Evolutionary conservation across 2,888 invertebrate species (phyloP).

Genomic region (Eupithecia centaureata): DNA sequence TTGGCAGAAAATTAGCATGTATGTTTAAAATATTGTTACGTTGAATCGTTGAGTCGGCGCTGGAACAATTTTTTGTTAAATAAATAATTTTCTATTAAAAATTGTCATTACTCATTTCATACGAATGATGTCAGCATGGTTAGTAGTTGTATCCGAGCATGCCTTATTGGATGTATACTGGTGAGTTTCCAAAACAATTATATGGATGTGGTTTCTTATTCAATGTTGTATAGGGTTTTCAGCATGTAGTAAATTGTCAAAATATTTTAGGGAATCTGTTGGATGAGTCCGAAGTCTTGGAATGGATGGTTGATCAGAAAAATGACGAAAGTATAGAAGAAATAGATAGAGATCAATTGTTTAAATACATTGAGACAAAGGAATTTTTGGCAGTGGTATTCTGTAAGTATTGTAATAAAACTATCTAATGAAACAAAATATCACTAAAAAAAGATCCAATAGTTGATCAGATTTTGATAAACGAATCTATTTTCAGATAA

Average conservation of each 20-base stretch:
- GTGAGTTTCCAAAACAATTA: conserved; percentile 76
- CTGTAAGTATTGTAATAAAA: conserved; percentile 87
- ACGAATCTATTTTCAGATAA: conserved; percentile 82
- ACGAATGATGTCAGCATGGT: conserved; percentile 83
- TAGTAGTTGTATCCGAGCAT: conserved; percentile 80
- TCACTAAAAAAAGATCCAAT: neutral
- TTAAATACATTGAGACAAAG: conserved; percentile 93
- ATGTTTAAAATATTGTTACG: conserved; percentile 79
- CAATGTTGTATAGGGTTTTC: conserved; percentile 57
- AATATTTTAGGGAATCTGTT: conserved; percentile 80
- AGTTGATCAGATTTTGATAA: neutral
- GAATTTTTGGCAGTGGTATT: conserved; percentile 96
- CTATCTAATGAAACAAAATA: neutral
- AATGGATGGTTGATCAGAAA: conserved; percentile 96
- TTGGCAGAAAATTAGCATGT: conserved; percentile 79
- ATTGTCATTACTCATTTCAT: conserved; percentile 74
- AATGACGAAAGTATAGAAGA: conserved; percentile 96
- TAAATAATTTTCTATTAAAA: conserved; percentile 79
- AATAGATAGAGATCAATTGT: conserved; percentile 91
- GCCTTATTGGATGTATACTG: conserved; percentile 76
- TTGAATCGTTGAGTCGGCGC: conserved; percentile 78
- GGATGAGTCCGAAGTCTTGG: conserved; percentile 92
- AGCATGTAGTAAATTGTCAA: conserved; percentile 56
- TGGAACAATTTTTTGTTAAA: conserved; percentile 80
- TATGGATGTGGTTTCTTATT: conserved; percentile 83